phyloP scores from a whole-genome alignment of 1,140 invertebrate species.

The Teleogryllus occipitalis region DNA sequence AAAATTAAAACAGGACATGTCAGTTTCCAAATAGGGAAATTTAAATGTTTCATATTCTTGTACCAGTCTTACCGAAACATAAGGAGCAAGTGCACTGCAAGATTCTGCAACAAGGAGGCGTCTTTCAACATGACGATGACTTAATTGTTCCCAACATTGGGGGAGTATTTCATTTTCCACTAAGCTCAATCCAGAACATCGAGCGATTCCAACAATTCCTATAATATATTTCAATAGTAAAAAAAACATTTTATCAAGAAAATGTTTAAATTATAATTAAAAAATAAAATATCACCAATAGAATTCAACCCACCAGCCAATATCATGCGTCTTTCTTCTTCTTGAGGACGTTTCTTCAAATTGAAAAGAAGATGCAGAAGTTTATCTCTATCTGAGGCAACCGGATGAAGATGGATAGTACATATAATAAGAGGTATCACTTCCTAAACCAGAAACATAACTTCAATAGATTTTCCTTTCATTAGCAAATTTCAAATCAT shows the following conservation, averaged over 20 bases:
- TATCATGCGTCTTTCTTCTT: constrained; percentile 60
- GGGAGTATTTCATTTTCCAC: constrained; percentile 63
- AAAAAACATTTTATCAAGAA: background rate
- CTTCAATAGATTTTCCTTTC: background rate
- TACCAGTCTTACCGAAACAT: constrained; percentile 45
- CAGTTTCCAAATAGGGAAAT: too few species aligned
- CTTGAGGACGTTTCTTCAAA: constrained; percentile 63
- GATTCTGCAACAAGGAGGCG: constrained; percentile 63
- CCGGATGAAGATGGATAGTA: constrained; percentile 53
- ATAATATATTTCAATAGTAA: background rate
- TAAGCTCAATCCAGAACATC: constrained; percentile 40
- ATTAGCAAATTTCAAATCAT: background rate
- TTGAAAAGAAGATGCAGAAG: constrained; percentile 64
- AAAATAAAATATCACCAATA: background rate
- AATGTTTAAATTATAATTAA: background rate
- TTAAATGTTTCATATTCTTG: constrained; percentile 26
- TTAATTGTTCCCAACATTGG: constrained; percentile 70
- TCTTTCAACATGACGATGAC: constrained; percentile 61
- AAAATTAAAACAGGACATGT: constrained; percentile 26
- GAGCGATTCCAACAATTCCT: constrained; percentile 53
- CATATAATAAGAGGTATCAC: constrained; percentile 61
- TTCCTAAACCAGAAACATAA: constrained; percentile 38
- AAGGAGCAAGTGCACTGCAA: constrained; percentile 62
- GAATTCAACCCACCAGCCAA: constrained; percentile 42
- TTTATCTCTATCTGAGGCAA: constrained; percentile 51